A percentile compares a stretch with the other conserved stretches of the same genome.
phyloP scores from a whole-genome alignment of 2,797 vertebrate species.

The Gymnoscopelus braueri region DNA sequence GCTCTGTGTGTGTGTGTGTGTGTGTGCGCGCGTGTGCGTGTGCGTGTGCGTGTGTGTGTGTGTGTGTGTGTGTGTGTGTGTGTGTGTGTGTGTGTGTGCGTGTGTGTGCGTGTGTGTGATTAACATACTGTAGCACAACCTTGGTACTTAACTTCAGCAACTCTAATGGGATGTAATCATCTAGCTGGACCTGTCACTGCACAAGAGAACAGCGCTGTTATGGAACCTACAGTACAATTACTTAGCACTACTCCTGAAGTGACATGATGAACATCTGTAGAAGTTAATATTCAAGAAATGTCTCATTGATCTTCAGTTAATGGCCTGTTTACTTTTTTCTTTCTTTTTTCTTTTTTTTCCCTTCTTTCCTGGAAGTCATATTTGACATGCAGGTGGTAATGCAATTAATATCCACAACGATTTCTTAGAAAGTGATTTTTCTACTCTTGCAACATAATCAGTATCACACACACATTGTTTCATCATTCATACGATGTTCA shows the following conservation, averaged over 20 bases:
- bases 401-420: no score
- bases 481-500: no score
- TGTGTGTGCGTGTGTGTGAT: slow-evolving; percentile 1
- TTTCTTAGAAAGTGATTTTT: no score
- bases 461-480: no score
- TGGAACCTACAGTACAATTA: slow-evolving; percentile 14
- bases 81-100: no score
- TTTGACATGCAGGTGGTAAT: no score
- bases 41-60: background rate
- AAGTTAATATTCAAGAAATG: background rate
- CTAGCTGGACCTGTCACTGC: slow-evolving; percentile 24
- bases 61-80: background rate
- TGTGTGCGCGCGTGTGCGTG: background rate
- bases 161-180: slow-evolving; percentile 26
- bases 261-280: slow-evolving; percentile 13
- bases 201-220: slow-evolving; percentile 8
- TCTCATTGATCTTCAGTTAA: background rate
- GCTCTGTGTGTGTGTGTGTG: background rate
- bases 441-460: no score
- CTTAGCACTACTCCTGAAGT: slow-evolving; percentile 2
- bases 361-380: no score
- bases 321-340: no score
- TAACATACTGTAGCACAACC: slow-evolving; percentile 3
- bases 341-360: no score
- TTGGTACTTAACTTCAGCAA: slow-evolving; percentile 17